Evolutionary conservation across 2,888 invertebrate genomes (phyloP).

Genomic region (Phyto melanocephala): DNA sequence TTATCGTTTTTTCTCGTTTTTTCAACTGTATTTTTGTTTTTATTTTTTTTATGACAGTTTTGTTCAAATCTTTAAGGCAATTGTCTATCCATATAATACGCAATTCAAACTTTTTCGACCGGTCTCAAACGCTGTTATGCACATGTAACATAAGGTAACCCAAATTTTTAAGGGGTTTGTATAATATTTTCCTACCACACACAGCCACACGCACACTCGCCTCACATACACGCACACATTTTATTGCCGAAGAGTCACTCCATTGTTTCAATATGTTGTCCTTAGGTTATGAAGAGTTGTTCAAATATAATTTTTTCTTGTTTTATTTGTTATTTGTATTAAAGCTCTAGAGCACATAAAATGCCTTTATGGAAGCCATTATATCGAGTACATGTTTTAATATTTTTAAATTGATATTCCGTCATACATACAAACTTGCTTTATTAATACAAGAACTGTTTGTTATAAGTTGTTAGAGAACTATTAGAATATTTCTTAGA

Average conservation of each 20-base stretch:
- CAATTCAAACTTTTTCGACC: constrained; percentile 10
- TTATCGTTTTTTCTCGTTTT: constrained; percentile 22
- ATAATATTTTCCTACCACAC: neutral
- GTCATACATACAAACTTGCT: constrained; percentile 25
- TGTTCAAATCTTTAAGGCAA: constrained; percentile 27
- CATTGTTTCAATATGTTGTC: constrained; percentile 50
- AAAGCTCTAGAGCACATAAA: constrained; percentile 50
- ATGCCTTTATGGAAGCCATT: constrained; percentile 46
- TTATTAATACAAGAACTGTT: neutral
- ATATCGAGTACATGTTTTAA: constrained; percentile 48
- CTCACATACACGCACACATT: constrained; percentile 7
- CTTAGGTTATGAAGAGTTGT: constrained; percentile 45
- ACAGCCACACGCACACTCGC: neutral
- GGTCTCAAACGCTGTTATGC: neutral
- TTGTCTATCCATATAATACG: neutral
- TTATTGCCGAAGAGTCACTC: constrained; percentile 32
- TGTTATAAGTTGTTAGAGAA: constrained; percentile 22
- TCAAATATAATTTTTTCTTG: constrained; percentile 47
- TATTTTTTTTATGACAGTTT: neutral
- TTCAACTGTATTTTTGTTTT: neutral
- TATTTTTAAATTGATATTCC: constrained; percentile 57
- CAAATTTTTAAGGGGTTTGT: constrained; percentile 5
- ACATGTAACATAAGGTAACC: constrained; percentile 24
- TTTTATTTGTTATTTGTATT: constrained; percentile 44
- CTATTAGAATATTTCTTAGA: constrained; percentile 11